Percentiles rank a stretch among this genome's conserved stretches.
These are phyloP conservation scores for Apotomis betuletana DNA, from an alignment of 2,888 invertebrate species.

Conservation along the genomic window DNA sequence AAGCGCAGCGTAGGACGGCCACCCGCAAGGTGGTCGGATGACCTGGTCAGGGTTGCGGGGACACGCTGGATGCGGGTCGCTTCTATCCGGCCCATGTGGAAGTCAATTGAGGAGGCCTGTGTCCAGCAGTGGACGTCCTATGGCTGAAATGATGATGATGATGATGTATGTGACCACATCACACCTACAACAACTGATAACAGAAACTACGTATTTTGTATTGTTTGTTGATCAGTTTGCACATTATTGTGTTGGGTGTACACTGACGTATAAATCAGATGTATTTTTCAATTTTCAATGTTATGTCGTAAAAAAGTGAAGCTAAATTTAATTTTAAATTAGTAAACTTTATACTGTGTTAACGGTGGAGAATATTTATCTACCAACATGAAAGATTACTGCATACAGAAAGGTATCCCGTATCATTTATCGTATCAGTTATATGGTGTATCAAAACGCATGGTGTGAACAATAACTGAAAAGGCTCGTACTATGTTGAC, in stretches of 20 bases:
- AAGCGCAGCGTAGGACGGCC: too few species aligned
- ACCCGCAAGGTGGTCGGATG: too few species aligned
- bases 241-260: constrained; percentile 54
- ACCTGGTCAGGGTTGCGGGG: too few species aligned
- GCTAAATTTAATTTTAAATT: not conserved
- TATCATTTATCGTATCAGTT: not conserved
- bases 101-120: too few species aligned
- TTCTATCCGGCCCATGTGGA: too few species aligned
- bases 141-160: too few species aligned
- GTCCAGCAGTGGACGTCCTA: too few species aligned
- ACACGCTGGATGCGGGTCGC: too few species aligned
- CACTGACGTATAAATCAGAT: constrained; percentile 53
- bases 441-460: not conserved
- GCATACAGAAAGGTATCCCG: not conserved
- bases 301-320: not conserved
- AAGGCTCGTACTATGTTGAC: not conserved
- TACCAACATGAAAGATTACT: not conserved
- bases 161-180: constrained; percentile 57
- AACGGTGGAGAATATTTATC: constrained; percentile 4
- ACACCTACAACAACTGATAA: constrained; percentile 53
- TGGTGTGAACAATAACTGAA: constrained; percentile 1
- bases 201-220: constrained; percentile 56
- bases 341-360: not conserved
- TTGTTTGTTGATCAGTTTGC: constrained; percentile 58
- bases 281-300: constrained; percentile 48